phyloP scores from a whole-genome alignment of 1,140 invertebrate genomes.

The Trichonephila clavipes region DNA sequence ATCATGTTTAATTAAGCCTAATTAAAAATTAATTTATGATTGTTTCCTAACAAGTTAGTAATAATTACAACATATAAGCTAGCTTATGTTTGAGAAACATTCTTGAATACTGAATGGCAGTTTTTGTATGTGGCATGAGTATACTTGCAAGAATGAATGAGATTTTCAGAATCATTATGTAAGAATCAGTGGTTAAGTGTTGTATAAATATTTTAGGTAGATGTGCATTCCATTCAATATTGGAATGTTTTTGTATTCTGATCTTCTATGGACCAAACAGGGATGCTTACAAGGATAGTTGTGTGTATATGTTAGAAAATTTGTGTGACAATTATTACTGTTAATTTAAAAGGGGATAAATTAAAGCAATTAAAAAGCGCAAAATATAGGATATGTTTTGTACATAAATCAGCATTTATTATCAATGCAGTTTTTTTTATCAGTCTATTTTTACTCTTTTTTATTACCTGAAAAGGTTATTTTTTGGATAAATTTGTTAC shows the following conservation, averaged over 20 bases:
- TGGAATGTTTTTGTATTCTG: conserved; percentile 54
- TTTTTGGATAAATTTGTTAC: conserved; percentile 23
- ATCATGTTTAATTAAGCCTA: too few species aligned
- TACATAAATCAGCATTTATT: conserved; percentile 57
- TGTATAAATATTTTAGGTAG: conserved; percentile 30
- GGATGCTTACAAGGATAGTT: conserved; percentile 29
- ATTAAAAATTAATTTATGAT: too few species aligned
- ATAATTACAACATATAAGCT: too few species aligned
- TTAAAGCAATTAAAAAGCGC: neutral
- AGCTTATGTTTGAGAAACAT: too few species aligned
- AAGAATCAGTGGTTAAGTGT: conserved; percentile 30
- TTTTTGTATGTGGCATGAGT: neutral
- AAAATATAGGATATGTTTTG: conserved; percentile 23
- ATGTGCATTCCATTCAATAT: conserved; percentile 50
- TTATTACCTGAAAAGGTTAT: conserved; percentile 45
- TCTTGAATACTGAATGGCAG: neutral
- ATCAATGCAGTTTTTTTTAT: conserved; percentile 60
- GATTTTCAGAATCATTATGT: neutral
- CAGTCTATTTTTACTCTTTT: conserved; percentile 7
- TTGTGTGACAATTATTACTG: conserved; percentile 44
- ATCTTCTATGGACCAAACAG: conserved; percentile 63
- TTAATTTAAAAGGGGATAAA: conserved; percentile 27
- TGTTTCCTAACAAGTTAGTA: too few species aligned
- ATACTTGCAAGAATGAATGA: too few species aligned
- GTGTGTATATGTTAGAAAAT: conserved; percentile 43